Base-by-base conservation (phyloP, 2,113 vertebrate species). In the Aptenodytes forsteri region DNA sequence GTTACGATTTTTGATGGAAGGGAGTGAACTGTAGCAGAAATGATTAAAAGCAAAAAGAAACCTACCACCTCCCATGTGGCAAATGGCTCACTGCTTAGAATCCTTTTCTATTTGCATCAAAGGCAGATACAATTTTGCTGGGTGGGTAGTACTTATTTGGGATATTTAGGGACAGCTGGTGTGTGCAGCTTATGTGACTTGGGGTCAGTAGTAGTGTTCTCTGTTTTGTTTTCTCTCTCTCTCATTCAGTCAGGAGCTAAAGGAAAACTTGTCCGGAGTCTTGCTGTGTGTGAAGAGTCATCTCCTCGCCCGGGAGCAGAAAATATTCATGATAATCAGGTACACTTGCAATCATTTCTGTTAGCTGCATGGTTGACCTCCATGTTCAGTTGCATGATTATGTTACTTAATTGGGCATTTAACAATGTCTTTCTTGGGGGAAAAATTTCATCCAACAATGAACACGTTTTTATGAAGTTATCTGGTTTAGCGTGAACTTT, bases 251-350 rank as follows among this genome's bases (percentile, higher is more conserved):
- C 98, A 98, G 98, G 98, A 90, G 98, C 98, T 54, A 99, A 99
- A 98, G 99, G 99, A 42, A 99, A 99, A 98, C 98, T 99, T 3
- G 98, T 99, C 49, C 98, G 99, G 65, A 99, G 99, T 42, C 98
- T 98, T 81, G 99, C 99, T 75, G 98, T 99, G 58, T 99, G 99
- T 76, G 99, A 99, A 89, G 99, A 99, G 49, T 97, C 98, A 30
- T 96, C 96, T 22, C 96, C 98, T 87, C 98, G 98, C 77, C 90
- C 96, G 0, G 97, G 95, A 95, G 97, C 98, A 2, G 99, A 99
- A 90, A 96, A 79, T 90, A 96, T 98, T 87, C 98, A 98, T 89
- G 98, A 98, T 69, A 97, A 96, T 93, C 98, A 99, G 99, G 99
- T 99, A 99, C 36, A 30, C 38, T 71, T 96, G 93, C 87, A 67